These are phyloP conservation scores for Rotaria macrura DNA, from an alignment of 2,888 invertebrate species.

Conservation along the genomic window DNA sequence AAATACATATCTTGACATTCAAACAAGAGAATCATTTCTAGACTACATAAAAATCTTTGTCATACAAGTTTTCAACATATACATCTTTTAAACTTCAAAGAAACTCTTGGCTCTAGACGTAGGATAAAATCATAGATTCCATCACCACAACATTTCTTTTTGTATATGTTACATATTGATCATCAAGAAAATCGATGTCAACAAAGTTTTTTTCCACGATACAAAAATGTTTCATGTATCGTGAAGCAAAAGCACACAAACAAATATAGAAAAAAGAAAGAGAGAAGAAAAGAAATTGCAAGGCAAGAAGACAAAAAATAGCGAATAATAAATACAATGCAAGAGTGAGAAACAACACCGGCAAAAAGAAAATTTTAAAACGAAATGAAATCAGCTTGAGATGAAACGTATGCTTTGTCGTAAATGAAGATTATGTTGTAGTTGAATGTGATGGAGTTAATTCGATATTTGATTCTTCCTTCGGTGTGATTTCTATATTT, in stretches of 20 bases:
- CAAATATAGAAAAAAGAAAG: background rate
- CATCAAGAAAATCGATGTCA: background rate
- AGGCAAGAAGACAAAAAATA: constrained; percentile 3
- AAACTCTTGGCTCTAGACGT: background rate
- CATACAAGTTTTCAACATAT: background rate
- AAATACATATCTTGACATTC: too few species aligned
- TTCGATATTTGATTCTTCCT: background rate
- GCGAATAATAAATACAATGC: background rate
- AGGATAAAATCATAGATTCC: background rate
- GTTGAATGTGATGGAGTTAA: background rate
- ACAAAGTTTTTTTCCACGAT: background rate
- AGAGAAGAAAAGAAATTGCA: background rate
- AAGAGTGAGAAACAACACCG: background rate
- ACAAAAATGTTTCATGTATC: background rate
- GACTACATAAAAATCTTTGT: background rate
- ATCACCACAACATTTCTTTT: background rate
- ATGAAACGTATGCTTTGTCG: background rate
- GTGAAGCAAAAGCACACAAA: background rate
- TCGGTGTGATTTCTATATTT: background rate
- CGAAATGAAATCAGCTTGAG: background rate
- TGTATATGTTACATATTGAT: background rate
- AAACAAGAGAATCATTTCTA: too few species aligned
- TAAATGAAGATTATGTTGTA: background rate
- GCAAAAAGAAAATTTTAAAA: background rate
- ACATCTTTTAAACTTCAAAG: background rate